Base-by-base conservation (phyloP, 2,113 vertebrate genomes). In the Brevimyrus niger region DNA sequence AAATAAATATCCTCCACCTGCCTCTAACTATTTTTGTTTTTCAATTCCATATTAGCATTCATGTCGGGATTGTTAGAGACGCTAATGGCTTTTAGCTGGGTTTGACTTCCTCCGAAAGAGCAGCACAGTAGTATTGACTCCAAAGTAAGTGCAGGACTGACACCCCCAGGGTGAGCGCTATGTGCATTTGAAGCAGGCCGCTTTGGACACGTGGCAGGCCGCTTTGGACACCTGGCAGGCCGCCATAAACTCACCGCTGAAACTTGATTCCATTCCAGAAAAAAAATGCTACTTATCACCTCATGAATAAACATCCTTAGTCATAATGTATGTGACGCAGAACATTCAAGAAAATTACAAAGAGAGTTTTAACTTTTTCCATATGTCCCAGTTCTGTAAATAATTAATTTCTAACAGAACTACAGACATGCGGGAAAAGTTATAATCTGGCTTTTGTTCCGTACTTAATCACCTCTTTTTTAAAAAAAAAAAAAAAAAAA, bases 221-320 rank as follows among this genome's bases (percentile, higher is more conserved):
- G 17, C 31, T 42, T 42, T 42, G 42, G 42, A 42, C 42, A 42
- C 42, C 2, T 42, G 42, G 42, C 42, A 42, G 42, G 31, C 47
- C 23, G 17, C 31, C 7, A 47, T n/a, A 23, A 31, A 0, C 88
- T 82, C 47, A 31, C 61, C 1, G 4, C 48, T 80, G 27, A 38
- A 31, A 2, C 51, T 8, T 21, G 31, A 89, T 10, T 51, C 69
- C 73, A 23, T 55, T 83, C 27, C 17, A 65, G 42, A 23, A 61
- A 89, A 55, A 84, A 50, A 53, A 17, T 84, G 44, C 17, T 19
- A 7, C 76, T 89, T 53, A 19, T 19, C 42, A 19, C 50, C 50
- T 89, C 42, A 85, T 46, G 50, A 84, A 84, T 17, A 89, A 65
- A 61, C 44, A 86, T 58, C n/a, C 58, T 80, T 61, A 89, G 51